Evolutionary conservation across 2,113 vertebrate genomes (phyloP), one percentile per base, ranked within the genome.

Genomic region (Cryptomyrus ogoouensis): DNA sequence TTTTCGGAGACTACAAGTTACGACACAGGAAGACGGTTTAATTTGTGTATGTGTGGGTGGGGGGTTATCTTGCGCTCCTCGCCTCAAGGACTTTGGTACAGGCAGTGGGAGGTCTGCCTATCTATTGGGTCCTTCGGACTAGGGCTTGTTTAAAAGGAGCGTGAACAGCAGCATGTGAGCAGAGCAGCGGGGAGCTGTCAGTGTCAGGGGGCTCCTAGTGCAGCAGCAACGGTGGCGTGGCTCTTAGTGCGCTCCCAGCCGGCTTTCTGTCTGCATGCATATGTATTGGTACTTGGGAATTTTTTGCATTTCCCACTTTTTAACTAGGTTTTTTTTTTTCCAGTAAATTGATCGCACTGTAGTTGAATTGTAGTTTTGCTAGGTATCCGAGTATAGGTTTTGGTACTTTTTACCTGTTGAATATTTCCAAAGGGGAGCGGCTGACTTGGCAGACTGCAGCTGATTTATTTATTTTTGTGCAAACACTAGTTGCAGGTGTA

Each of bases 111-210:
- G 52, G 93, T 90, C 90, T 35, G 92, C 94, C 94, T 94, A 39
- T 21, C 58, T 35, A 88, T 94, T 94, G 94, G 74, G 93, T 94
- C 95, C 92, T 88, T 92, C 7, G 92, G 93, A 94, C 93, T 94
- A 93, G 91, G 95, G 95, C 93, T 91, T 93, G 92, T 95, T 92
- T 96, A 96, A 96, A 96, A 94, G 95, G 94, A 92, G 93, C 90
- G 91, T 66, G 93, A 93, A 92, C 92, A 21, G 93, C 90, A 89
- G 56, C 47, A 88, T 90, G 92, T 90, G 80, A 91, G 92, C 93
- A 95, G 93, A 94, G 90, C 93, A 93, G 93, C 92, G 91, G 89
- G 89, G 92, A 92, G 93, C 86, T 86, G 88, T 87, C 87, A 91
- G 24, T 92, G 93, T 92, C 56, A 89, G 90, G 87, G 93, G 93